These are phyloP conservation scores for Bradypodion pumilum DNA, from an alignment of 2,797 vertebrate genomes.

Conservation along the genomic window DNA sequence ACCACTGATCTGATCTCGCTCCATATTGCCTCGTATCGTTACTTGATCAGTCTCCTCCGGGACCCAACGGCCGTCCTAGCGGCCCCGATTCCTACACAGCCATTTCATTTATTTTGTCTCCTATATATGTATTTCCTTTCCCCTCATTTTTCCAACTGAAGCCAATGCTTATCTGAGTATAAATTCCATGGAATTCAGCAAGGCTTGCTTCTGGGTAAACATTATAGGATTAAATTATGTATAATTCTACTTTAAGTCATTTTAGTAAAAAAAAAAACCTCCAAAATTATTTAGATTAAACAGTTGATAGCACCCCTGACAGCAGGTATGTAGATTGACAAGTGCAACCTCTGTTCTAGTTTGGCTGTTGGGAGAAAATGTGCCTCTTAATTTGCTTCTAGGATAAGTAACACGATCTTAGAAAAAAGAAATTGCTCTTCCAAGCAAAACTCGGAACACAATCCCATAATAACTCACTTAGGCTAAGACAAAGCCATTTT, in stretches of 20 bases:
- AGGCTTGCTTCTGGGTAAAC: background rate
- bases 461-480: background rate
- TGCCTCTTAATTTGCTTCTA: slow-evolving; percentile 1
- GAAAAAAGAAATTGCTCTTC: background rate
- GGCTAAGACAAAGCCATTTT: background rate
- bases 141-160: background rate
- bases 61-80: too few relatives aligned
- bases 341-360: background rate
- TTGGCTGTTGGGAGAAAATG: background rate
- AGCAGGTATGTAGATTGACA: background rate
- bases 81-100: too few relatives aligned
- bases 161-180: background rate
- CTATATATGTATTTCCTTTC: background rate
- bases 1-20: too few relatives aligned
- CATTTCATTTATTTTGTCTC: background rate
- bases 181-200: background rate
- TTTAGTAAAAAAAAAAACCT: too few relatives aligned
- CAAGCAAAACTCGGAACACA: background rate
- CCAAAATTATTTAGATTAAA: background rate
- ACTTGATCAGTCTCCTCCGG: too few relatives aligned
- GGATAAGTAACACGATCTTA: background rate
- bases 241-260: background rate
- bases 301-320: background rate
- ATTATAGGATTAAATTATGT: background rate
- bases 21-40: too few relatives aligned